phyloP scores from a whole-genome alignment of 2,888 invertebrate species.

The Limnephilus auricula region DNA sequence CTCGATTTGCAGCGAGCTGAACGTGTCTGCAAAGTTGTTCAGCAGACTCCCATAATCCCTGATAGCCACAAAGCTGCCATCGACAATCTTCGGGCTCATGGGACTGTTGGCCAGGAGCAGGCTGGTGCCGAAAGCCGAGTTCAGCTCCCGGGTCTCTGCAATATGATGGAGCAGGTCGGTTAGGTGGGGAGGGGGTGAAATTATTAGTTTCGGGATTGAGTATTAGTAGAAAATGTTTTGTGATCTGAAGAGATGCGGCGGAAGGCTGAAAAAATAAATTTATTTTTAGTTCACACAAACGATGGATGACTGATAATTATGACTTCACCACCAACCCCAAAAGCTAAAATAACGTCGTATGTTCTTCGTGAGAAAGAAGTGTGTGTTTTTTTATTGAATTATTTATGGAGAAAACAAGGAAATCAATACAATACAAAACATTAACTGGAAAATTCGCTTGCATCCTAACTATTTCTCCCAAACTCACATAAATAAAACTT shows the following conservation, averaged over 20 bases:
- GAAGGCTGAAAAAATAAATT: neutral
- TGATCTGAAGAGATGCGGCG: neutral
- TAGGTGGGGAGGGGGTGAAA: neutral
- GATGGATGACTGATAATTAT: too few species aligned
- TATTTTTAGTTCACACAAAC: too few species aligned
- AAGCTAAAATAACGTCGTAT: too few species aligned
- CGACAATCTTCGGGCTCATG: slow-evolving; percentile 97
- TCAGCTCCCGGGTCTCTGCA: slow-evolving; percentile 88
- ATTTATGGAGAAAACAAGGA: too few species aligned
- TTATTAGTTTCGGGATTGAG: neutral
- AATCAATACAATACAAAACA: too few species aligned
- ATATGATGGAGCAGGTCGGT: slow-evolving; percentile 64
- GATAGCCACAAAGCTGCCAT: slow-evolving; percentile 94
- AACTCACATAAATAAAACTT: too few species aligned
- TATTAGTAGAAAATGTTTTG: neutral
- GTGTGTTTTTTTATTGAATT: too few species aligned
- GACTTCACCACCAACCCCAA: too few species aligned
- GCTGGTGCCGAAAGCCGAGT: slow-evolving; percentile 95
- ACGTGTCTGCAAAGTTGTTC: slow-evolving; percentile 84
- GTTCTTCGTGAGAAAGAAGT: too few species aligned
- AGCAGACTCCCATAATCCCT: slow-evolving; percentile 88
- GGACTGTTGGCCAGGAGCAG: slow-evolving; percentile 95
- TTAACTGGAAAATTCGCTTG: too few species aligned
- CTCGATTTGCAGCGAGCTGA: slow-evolving; percentile 83
- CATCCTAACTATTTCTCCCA: too few species aligned